These are phyloP conservation scores for Gasterosteus aculeatus DNA, from an alignment of 2,113 vertebrate species.

Conservation along the genomic window DNA sequence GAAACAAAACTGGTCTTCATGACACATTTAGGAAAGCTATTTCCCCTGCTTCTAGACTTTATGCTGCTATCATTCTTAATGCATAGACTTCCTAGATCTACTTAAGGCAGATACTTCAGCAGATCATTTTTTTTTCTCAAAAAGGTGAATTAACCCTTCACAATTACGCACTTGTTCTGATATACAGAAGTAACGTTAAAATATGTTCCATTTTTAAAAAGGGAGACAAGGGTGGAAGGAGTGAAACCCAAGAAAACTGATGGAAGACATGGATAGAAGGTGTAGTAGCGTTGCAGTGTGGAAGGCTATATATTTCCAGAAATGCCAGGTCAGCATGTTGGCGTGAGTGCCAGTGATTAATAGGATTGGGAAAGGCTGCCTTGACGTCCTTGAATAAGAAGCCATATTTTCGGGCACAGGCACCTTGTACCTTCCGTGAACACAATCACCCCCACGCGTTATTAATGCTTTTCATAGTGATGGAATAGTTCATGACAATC, in stretches of 20 bases:
- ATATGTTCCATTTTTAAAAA: neutral
- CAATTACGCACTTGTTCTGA: neutral
- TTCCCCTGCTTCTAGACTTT: neutral
- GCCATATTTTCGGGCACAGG: constrained; percentile 63
- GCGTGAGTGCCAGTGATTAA: constrained; percentile 64
- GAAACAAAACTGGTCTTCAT: neutral
- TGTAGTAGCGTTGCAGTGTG: constrained; percentile 17
- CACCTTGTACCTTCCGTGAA: constrained; percentile 13
- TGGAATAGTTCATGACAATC: constrained; percentile 8
- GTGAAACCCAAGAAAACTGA: neutral
- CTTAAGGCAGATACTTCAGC: too few relatives aligned
- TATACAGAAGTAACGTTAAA: neutral
- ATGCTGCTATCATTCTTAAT: neutral
- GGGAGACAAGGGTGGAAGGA: neutral
- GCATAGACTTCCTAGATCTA: neutral
- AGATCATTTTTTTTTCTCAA: neutral
- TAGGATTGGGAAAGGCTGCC: constrained; percentile 52
- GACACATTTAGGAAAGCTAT: neutral
- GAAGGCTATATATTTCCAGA: constrained; percentile 53
- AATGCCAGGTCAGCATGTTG: constrained; percentile 62
- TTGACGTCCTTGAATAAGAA: constrained; percentile 55
- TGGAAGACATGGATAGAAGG: constrained; percentile 14
- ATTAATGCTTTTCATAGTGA: constrained; percentile 24
- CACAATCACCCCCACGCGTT: neutral
- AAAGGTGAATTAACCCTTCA: neutral